Conservation (phyloP, 2,797 vertebrate genomes). For the Neopelma chrysocephalum region DNA sequence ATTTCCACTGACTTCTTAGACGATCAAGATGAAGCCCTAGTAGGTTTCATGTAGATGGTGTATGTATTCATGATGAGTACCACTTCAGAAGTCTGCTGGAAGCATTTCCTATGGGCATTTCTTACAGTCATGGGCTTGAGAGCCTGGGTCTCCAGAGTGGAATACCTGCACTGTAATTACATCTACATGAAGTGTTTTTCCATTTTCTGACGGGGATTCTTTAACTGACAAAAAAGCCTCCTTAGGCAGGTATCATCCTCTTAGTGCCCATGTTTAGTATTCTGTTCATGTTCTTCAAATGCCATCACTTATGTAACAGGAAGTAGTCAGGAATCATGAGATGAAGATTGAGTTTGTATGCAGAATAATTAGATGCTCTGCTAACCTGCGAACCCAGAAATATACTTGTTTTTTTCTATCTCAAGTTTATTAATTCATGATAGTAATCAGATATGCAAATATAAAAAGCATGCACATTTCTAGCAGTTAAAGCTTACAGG, state of each 20-base stretch:
- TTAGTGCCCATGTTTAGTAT: not conserved
- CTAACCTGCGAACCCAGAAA: not conserved
- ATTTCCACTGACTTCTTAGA: not conserved
- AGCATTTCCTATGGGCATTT: not conserved
- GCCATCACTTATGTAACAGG: not conserved
- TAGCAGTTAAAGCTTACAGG: not conserved
- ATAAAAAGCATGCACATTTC: not conserved
- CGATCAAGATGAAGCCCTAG: not conserved
- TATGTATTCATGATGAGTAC: not conserved
- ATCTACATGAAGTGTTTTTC: not conserved
- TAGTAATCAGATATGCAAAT: conserved; percentile 33
- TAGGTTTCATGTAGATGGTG: not conserved
- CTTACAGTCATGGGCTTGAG: not conserved
- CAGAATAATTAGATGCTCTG: conserved; percentile 25
- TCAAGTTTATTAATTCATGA: conserved; percentile 18
- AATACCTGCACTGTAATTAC: not conserved
- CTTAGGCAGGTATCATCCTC: not conserved
- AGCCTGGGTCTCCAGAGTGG: not conserved
- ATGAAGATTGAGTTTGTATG: not conserved
- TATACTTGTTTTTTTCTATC: not conserved
- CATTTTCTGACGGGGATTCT: not conserved
- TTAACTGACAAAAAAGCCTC: not conserved
- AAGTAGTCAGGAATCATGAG: not conserved
- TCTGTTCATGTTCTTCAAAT: not conserved
- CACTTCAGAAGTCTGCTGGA: not conserved